These are phyloP conservation scores for Cartodere bifasciata DNA, from an alignment of 2,888 invertebrate genomes.

Conservation along the genomic window DNA sequence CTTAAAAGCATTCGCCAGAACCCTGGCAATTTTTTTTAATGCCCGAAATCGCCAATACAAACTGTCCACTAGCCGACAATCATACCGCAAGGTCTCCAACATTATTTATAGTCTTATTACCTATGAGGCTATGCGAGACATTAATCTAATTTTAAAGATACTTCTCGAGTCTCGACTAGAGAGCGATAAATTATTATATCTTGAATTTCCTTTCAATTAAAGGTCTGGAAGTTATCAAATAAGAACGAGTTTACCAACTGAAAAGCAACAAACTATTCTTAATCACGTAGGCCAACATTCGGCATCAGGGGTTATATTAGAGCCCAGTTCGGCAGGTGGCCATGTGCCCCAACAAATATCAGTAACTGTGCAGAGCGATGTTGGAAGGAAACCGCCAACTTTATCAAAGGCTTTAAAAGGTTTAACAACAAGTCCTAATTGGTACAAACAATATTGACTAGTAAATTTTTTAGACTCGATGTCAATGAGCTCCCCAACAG, in stretches of 20 bases:
- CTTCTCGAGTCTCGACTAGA: too few relatives aligned
- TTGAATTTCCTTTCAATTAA: conserved; percentile 16
- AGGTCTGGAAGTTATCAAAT: conserved; percentile 54
- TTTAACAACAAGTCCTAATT: conserved; percentile 33
- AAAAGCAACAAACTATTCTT: conserved; percentile 32
- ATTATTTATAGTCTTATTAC: too few relatives aligned
- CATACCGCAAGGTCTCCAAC: too few relatives aligned
- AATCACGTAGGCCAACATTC: conserved; percentile 27
- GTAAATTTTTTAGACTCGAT: conserved; percentile 40
- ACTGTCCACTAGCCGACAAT: too few relatives aligned
- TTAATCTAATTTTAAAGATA: too few relatives aligned
- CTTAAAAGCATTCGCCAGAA: too few relatives aligned
- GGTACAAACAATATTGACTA: background rate
- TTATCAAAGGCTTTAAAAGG: conserved; percentile 42
- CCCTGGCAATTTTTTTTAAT: too few relatives aligned
- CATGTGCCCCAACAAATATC: conserved; percentile 21
- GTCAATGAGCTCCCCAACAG: conserved; percentile 51
- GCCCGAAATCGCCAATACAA: too few relatives aligned
- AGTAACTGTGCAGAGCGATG: conserved; percentile 16
- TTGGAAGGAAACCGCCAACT: conserved; percentile 27
- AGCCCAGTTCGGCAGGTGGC: conserved; percentile 31
- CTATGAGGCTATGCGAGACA: too few relatives aligned
- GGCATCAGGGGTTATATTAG: conserved; percentile 33
- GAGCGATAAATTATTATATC: too few relatives aligned
- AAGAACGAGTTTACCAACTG: conserved; percentile 38